A percentile compares a stretch with the other conserved stretches of the same genome.
These are phyloP conservation scores for Colinus virginianus DNA, from an alignment of 2,113 vertebrate species.

Conservation along the genomic window DNA sequence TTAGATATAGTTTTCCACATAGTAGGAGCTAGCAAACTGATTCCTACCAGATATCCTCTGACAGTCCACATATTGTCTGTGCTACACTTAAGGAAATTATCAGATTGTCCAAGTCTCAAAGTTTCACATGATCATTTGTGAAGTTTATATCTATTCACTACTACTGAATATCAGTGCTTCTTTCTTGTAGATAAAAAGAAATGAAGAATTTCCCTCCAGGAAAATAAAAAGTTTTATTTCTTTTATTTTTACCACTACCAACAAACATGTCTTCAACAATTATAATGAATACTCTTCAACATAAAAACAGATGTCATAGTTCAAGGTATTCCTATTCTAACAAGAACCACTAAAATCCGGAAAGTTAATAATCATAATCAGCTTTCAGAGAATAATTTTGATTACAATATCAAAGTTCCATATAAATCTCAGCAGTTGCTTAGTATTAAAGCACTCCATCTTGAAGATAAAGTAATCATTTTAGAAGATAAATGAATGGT, in stretches of 20 bases:
- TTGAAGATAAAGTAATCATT: background rate
- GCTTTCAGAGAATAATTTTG: background rate
- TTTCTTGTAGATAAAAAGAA: background rate
- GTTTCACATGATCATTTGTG: background rate
- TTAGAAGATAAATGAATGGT: background rate
- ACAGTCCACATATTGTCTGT: background rate
- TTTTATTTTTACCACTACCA: background rate
- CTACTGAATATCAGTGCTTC: background rate
- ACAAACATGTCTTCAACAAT: background rate
- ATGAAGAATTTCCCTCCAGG: background rate
- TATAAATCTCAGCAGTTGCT: background rate
- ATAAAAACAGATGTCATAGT: background rate
- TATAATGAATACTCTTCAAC: background rate
- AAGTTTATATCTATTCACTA: background rate
- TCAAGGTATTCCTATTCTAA: background rate
- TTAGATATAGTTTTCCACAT: background rate
- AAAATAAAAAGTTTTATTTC: background rate
- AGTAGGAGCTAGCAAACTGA: background rate
- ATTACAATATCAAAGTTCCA: background rate
- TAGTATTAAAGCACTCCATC: background rate
- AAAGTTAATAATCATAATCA: background rate
- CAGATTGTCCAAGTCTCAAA: background rate
- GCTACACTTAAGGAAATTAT: background rate
- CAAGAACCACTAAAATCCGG: background rate
- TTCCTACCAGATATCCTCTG: background rate